These are phyloP conservation scores for Hermatobates lingyangjiaoensis DNA, from an alignment of 1,140 invertebrate species.

Conservation along the genomic window DNA sequence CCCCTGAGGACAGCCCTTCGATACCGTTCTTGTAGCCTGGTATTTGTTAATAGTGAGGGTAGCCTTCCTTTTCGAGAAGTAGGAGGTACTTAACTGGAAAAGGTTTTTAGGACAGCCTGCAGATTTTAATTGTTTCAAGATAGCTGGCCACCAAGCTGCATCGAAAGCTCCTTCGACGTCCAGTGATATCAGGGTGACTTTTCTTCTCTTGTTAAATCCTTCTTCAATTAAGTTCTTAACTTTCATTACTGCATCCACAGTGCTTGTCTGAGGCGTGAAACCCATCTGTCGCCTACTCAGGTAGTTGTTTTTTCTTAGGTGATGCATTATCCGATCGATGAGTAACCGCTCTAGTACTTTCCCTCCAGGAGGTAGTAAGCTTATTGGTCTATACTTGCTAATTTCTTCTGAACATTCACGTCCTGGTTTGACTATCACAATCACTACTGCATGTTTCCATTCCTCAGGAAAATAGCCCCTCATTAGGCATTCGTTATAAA, in stretches of 20 bases:
- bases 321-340: slow-evolving; percentile 1
- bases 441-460: background rate
- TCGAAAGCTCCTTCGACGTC: background rate
- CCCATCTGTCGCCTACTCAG: background rate
- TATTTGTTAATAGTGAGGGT: too few relatives aligned
- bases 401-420: background rate
- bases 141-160: background rate
- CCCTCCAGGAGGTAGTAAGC: background rate
- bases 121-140: too few relatives aligned
- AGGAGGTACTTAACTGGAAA: too few relatives aligned
- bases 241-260: background rate
- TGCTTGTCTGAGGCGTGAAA: background rate
- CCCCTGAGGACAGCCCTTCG: too few relatives aligned
- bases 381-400: background rate
- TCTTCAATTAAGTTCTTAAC: background rate
- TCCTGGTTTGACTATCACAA: background rate
- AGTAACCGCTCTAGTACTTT: slow-evolving; percentile 1
- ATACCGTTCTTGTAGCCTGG: too few relatives aligned
- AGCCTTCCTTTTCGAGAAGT: too few relatives aligned
- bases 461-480: background rate
- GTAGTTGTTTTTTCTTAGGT: background rate
- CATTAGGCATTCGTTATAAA: background rate
- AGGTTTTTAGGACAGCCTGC: too few relatives aligned
- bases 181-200: background rate
- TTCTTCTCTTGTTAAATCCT: background rate